Base-by-base conservation (phyloP, 2,113 vertebrate genomes). In the Pandion haliaetus region DNA sequence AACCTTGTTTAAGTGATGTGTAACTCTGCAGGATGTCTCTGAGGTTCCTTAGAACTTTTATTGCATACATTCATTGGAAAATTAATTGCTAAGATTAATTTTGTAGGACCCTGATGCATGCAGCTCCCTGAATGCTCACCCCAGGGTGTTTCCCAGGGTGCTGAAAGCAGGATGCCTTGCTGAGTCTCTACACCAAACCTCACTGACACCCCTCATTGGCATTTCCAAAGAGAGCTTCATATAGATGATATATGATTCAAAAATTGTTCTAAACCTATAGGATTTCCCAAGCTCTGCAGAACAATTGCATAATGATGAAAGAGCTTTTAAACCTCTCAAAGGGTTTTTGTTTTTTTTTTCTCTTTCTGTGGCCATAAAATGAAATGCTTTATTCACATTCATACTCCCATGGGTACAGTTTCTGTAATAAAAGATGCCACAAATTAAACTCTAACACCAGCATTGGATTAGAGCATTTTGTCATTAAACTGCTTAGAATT, bases 341-440 rank as follows among this genome's bases (percentile, higher is more conserved):
- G 31, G 3, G 14, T 17, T 16, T 42, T 59, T 17, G 14, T 42
- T 59, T 47, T 81, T 55, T 63, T 77, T 71, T 42, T 5, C 14
- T 77, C 45, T 59, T 82, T 76, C 82, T 38, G 32, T 49, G 58
- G 62, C 70, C 45, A n/a, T 84, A 87, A 96, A 91, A 93, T 58
- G 62, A 71, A 93, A 79, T 87, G 63, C 87, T 96, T 93, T 92
- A 87, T 92, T 95, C 69, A 89, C 73, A 71, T 82, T 57, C 70
- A 6, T 58, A 15, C 10, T 59, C 79, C 74, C 44, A 17, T 52
- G 61, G 79, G 82, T 58, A 85, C 19, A 10, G 54, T 86, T 90
- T 90, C 69, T 90, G 19, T 71, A 90, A 85, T 58, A 82, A 92
- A 76, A 74, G 82, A 79, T 74, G 78, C 61, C 29, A 58, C 58